Percentiles rank a stretch among this genome's conserved stretches.
Evolutionary conservation across 2,113 vertebrate species (phyloP).

Genomic region (Zapornia atra): DNA sequence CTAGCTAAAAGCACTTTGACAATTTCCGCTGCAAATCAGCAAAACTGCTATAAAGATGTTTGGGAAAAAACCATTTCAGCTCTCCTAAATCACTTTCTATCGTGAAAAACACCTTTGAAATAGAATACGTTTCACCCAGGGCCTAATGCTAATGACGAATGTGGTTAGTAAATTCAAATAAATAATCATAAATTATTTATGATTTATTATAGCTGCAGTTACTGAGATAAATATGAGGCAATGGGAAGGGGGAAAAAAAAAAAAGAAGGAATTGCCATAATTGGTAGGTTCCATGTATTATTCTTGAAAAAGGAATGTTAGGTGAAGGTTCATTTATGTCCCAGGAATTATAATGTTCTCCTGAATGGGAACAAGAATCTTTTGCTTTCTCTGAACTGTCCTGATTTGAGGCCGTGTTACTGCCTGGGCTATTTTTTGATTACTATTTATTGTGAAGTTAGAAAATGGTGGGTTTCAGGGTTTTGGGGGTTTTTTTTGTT

Average conservation of each 20-base stretch:
- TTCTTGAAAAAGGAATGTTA: not conserved
- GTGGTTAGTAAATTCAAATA: not conserved
- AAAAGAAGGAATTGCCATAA: not conserved
- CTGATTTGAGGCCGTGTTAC: not conserved
- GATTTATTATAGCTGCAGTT: not conserved
- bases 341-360: not conserved
- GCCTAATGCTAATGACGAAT: not conserved
- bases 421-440: not conserved
- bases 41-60: not conserved
- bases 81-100: not conserved
- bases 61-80: not conserved
- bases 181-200: conserved; percentile 7
- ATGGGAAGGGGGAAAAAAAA: not conserved
- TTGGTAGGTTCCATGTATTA: not conserved
- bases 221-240: not conserved
- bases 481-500: too few species aligned
- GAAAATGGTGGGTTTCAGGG: not conserved
- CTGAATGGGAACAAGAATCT: not conserved
- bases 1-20: not conserved
- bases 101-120: not conserved
- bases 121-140: not conserved
- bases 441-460: not conserved
- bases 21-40: not conserved
- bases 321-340: not conserved
- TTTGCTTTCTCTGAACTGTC: not conserved